Conservation (phyloP, 2,797 vertebrate genomes). For the Sphenopsis melanotis region DNA sequence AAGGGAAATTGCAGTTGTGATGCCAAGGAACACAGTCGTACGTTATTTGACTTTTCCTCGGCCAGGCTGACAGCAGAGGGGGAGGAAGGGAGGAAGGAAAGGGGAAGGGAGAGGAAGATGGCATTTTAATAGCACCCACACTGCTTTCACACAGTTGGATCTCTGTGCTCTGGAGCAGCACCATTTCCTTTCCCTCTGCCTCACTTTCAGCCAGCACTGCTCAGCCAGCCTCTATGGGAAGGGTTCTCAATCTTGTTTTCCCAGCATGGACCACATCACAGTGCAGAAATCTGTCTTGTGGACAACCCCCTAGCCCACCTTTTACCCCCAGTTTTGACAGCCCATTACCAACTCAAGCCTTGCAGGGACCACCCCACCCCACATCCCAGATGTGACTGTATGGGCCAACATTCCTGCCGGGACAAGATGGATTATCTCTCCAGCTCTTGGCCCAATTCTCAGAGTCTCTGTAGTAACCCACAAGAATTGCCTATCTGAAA, state of each 20-base stretch:
- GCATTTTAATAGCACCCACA: slow-evolving; percentile 69
- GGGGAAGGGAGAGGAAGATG: slow-evolving; percentile 54
- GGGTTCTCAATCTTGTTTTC: not conserved
- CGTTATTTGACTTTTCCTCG: slow-evolving; percentile 69
- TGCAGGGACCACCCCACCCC: not conserved
- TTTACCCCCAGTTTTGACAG: not conserved
- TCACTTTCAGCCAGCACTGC: not conserved
- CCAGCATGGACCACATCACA: not conserved
- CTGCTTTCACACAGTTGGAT: slow-evolving; percentile 59
- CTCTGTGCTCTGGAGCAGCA: slow-evolving; percentile 18
- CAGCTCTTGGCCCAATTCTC: not conserved
- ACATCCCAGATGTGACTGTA: not conserved
- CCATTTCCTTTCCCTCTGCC: slow-evolving; percentile 51
- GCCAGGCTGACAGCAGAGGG: slow-evolving; percentile 64
- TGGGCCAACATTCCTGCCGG: not conserved
- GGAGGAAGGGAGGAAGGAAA: slow-evolving; percentile 44
- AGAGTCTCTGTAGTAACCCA: not conserved
- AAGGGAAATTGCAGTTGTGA: slow-evolving; percentile 67
- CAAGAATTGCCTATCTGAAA: not conserved
- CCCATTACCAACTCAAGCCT: not conserved
- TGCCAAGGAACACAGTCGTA: slow-evolving; percentile 77
- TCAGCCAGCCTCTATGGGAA: not conserved
- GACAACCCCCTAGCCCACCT: not conserved
- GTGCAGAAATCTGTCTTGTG: not conserved
- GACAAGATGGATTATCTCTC: not conserved